Base-by-base conservation (phyloP, 2,888 invertebrate genomes). In the Taphrorychus bicolor region DNA sequence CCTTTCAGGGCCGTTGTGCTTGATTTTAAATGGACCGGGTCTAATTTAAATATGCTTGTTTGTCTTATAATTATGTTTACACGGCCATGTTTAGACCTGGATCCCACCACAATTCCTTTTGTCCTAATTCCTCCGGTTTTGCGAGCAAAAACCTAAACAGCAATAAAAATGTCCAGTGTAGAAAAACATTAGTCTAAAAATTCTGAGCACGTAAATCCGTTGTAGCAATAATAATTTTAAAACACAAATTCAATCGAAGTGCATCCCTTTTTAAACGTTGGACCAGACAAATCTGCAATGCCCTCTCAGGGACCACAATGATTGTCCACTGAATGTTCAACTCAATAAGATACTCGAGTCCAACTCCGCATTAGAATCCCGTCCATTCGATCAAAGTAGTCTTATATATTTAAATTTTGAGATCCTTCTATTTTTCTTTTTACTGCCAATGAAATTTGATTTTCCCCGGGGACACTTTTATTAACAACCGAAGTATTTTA, bases 351-450 rank as follows among this genome's bases (percentile, higher is more conserved):
- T 59, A 68, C 63, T 64, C 60, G 64, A 69, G 59, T 57, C 53
- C 49, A 60, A 65, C 64, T 75, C 73, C 71, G 68, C 69, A 76
- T 76, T 76, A 73, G 73, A 71, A 73, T 74, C 71, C 53, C 19
- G 60, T 68, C 71, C 66, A 68, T 45, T 69, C 70, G 66, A 70
- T 59, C 70, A 67, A 63, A 70, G 60, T 60, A 64, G 60, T 69
- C 69, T 71, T 71, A 71, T 72, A 73, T 73, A 75, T 74, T 75
- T 73, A 74, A 74, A 75, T 75, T 73, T 67, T 70, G 72, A 73
- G 70, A 70, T 60, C 57, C 64, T 66, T 62, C 66, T 66, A 70
- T 66, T 72, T 71, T 69, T 58, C 70, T 56, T 73, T 73, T 73
- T 71, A 72, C 69, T 71, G 67, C 63, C 70, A 69, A 73, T 73